Evolutionary conservation across 2,797 vertebrate genomes (phyloP), one percentile per base, ranked within the genome.

Genomic region (Sebastes variabilis): DNA sequence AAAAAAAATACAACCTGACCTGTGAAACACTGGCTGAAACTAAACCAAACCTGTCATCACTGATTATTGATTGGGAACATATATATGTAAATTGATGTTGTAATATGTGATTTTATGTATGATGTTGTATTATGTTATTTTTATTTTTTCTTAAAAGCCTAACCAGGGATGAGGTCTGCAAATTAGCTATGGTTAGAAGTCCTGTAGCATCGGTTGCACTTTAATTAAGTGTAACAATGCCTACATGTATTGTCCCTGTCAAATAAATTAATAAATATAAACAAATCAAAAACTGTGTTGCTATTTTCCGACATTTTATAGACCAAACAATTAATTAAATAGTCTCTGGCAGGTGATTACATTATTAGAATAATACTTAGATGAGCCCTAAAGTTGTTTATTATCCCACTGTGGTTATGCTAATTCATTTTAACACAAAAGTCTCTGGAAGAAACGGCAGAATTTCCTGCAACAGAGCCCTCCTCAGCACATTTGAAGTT

Each of bases 401-500:
- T 66, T 29, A 34, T 27, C 10, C 24, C 52, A 34, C 20, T 52
- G 11, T 27, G 54, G 10, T 38, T 38, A n/a, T 34, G 11, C 32
- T 73, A 64, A 72, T 55, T 46, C 54, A 81, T 74, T 84, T 79
- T 13, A 68, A 49, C 81, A 22, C 58, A 75, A 11, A 76, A 22
- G 11, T 64, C 36, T 71, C 52, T 49, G 22, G 55, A 79, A 82
- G 55, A 82, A 85, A 75, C 8, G 4, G 59, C 29, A 56, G 67
- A 62, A 34, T 79, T 80, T 85, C 83, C 81, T 52, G 67, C 67
- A 74, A 75, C 74, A 82, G 36, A 84, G 77, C 71, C 30, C 74
- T 71, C 71, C 82, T 59, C 29, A 83, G 76, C 66, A 79, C 70
- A 82, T 89, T 84, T 80, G 59, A 85, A 79, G 62, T 58, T 70